A percentile compares a stretch with the other conserved stretches of the same genome.
Evolutionary conservation across 2,113 vertebrate species (phyloP).

Genomic region (Peromyscus polionotus): DNA sequence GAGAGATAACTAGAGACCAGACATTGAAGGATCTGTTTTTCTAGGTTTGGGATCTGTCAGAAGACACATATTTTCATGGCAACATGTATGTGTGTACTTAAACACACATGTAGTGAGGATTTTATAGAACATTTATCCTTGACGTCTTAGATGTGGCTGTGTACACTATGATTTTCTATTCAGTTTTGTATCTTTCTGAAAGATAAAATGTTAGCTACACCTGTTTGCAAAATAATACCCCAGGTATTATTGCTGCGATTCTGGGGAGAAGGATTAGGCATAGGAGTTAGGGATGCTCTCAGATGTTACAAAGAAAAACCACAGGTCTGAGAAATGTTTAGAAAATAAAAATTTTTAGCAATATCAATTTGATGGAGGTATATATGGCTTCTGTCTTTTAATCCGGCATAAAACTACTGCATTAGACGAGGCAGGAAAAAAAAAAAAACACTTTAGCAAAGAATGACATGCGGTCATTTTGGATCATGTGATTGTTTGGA

Average conservation of each 20-base stretch:
- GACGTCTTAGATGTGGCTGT: not conserved
- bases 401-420: not conserved
- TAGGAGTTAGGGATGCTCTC: not conserved
- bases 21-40: constrained; percentile 10
- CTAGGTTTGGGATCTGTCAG: not conserved
- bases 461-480: not conserved
- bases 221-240: not conserved
- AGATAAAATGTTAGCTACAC: constrained; percentile 15
- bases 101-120: not conserved
- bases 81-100: not conserved
- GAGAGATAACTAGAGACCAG: not conserved
- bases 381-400: constrained; percentile 2
- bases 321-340: constrained; percentile 35
- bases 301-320: not conserved
- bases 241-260: not conserved
- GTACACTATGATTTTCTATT: not conserved
- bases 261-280: not conserved
- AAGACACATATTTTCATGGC: not conserved
- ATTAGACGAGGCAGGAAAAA: not conserved
- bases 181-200: not conserved
- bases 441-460: not conserved
- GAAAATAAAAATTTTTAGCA: not conserved
- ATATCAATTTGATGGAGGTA: not conserved
- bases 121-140: constrained; percentile 15
- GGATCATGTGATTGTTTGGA: not conserved